Base-by-base conservation (phyloP, 1,140 invertebrate genomes). In the Drosophila arawakana region DNA sequence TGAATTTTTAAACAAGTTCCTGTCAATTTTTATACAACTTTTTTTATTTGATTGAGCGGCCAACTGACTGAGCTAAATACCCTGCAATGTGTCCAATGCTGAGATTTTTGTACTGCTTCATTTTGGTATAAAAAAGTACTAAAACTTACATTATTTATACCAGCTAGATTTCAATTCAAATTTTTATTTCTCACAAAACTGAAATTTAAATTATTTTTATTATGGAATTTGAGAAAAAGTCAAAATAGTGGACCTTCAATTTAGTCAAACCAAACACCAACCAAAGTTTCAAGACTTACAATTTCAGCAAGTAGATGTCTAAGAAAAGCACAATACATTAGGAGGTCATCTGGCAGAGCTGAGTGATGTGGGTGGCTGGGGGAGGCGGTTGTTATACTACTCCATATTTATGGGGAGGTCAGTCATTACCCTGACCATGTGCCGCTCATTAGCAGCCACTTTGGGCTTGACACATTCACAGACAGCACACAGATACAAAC, bases 371-470 rank as follows among this genome's bases (percentile, higher is more conserved):
- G 11, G 39, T 41, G 11, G 10, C 3, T 11, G 21, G 47, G 21
- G 0, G 21, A 6, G 3, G 21, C 10, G 44, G 44, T 47, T 18
- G 7, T 18, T 18, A 18, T 30, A 30, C 25, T 30, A 30, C 25
- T 30, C 25, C 25, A 30, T 30, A 30, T 43, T 43, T n/a, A 13
- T 34, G 9, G 30, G 50, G 34, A n/a, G 54, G 37, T 57, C 15
- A 9, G 54, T 41, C 54, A 39, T 39, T 57, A 57, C 37, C 18
- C 63, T 62, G 72, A 70, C 73, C 66, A 75, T 70, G 59, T 75
- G 66, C 44, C 61, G 67, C 55, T 76, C 73, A 76, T 76, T 75
- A 71, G 73, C 59, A 75, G 73, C 50, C 58, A 75, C 67, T 75
- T 74, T 70, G 58, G 50, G 59, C 50, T 59, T 73, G 71, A 73